phyloP scores from a whole-genome alignment of 2,113 vertebrate genomes.

The Gyps fulvus region DNA sequence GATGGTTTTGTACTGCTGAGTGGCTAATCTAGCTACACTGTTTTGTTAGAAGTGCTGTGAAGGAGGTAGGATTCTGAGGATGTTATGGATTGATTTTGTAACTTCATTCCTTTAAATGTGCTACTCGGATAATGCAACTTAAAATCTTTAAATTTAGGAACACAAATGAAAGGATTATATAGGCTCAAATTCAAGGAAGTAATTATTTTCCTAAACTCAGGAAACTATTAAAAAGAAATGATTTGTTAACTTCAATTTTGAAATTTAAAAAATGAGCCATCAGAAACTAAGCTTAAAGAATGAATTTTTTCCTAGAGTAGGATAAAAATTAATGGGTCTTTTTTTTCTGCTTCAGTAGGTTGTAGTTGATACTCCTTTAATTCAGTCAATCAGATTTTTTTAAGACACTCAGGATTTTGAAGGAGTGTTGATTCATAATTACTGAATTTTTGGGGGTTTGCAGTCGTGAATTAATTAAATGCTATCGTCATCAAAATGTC shows the following conservation, averaged over 20 bases:
- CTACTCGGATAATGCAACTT: not conserved
- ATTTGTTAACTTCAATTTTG: not conserved
- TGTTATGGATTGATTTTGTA: not conserved
- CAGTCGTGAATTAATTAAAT: not conserved
- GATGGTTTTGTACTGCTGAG: not conserved
- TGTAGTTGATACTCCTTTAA: not conserved
- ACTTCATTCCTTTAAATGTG: not conserved
- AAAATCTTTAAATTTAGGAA: not conserved
- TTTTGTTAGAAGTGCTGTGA: not conserved
- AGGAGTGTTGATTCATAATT: not conserved
- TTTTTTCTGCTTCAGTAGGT: not conserved
- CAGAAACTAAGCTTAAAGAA: not conserved
- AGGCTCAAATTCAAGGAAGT: not conserved
- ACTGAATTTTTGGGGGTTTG: not conserved
- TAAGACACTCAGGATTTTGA: not conserved
- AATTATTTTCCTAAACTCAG: not conserved
- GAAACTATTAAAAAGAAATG: not conserved
- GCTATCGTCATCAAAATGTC: not conserved
- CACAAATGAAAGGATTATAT: not conserved
- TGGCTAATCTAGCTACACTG: not conserved
- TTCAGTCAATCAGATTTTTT: not conserved
- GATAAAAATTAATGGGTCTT: not conserved
- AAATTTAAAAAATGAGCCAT: not conserved
- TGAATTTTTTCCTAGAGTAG: not conserved
- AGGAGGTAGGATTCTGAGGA: not conserved